These are phyloP conservation scores for Leptopterna dolabrata DNA, from an alignment of 2,888 invertebrate species.

Conservation along the genomic window DNA sequence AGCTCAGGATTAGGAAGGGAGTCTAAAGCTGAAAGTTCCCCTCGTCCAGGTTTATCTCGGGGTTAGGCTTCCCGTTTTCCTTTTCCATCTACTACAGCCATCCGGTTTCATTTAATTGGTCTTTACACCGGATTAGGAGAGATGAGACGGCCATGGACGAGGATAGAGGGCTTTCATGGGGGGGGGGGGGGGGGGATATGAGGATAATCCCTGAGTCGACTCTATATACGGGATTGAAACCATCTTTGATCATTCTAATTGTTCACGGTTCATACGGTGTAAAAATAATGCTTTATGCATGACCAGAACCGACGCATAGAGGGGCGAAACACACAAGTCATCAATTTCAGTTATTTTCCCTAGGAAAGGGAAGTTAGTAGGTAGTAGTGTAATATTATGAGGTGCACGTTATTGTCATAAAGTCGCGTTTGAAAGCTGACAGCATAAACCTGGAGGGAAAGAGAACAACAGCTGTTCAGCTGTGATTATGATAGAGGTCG, in stretches of 20 bases:
- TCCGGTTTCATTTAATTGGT: conserved; percentile 46
- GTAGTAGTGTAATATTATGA: too few relatives aligned
- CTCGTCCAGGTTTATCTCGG: not conserved
- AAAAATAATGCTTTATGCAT: too few relatives aligned
- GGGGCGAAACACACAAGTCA: too few relatives aligned
- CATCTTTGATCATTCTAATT: not conserved
- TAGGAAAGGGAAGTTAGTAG: too few relatives aligned
- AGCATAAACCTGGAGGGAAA: too few relatives aligned
- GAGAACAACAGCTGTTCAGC: too few relatives aligned
- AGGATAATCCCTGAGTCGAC: too few relatives aligned
- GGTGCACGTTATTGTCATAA: too few relatives aligned
- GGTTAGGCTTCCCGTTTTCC: not conserved
- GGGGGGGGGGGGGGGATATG: not conserved
- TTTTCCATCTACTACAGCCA: not conserved
- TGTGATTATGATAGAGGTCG: too few relatives aligned
- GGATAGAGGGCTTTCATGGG: not conserved
- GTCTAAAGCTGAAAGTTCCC: not conserved
- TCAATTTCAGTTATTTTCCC: too few relatives aligned
- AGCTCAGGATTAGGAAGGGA: conserved; percentile 45
- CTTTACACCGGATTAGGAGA: conserved; percentile 42
- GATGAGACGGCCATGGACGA: conserved; percentile 2
- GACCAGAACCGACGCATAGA: too few relatives aligned
- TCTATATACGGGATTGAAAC: not conserved
- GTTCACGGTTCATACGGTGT: not conserved
- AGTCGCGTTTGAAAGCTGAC: too few relatives aligned